Evolutionary conservation across 2,888 invertebrate genomes (phyloP), one percentile per base, ranked within the genome.

Genomic region (Muschampia plurimacula): DNA sequence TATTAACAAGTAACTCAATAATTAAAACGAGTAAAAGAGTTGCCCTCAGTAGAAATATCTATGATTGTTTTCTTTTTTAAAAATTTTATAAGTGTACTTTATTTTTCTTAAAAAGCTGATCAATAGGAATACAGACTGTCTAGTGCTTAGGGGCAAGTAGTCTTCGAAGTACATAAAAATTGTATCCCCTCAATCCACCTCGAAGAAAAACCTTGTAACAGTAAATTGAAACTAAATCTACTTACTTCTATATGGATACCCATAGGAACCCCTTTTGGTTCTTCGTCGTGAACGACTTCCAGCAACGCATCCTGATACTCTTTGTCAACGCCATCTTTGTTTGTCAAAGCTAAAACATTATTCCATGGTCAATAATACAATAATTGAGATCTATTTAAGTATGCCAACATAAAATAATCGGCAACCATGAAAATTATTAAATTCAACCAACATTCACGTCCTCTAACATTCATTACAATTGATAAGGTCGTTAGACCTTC

Each of bases 241-340:
- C 85, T 83, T 79, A 91, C 94, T 80, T 89, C 88, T 78, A 93
- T 92, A 78, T 90, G 85, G 67, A 94, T 93, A 68, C 93, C 92
- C 83, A 90, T 85, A 0, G 90, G 87, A 7, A 92, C 90, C 13
- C 91, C 93, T 76, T 89, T 88, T 0, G 93, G 94, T 72, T 93
- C 94, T 72, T 93, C 94, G 49, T 94, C 93, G 59, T 93, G 93
- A 4, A 93, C 81, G 2, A 94, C 91, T 76, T 90, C 90, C 68
- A 93, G 75, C 46, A 93, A 77, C 1, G 91, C 89, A 73, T 91
- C 90, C 67, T 90, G 89, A 79, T 93, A 92, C 76, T 92, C 93
- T 52, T 86, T 77, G 75, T 92, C 91, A 15, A 80, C 73, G 10
- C 83, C 84, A 12, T 89, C 84, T 74, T 82, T 84, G 57, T 78